Percentiles rank a stretch among this genome's conserved stretches.
phyloP scores from a whole-genome alignment of 2,888 invertebrate genomes.

The Rotaria magnacalcarata region DNA sequence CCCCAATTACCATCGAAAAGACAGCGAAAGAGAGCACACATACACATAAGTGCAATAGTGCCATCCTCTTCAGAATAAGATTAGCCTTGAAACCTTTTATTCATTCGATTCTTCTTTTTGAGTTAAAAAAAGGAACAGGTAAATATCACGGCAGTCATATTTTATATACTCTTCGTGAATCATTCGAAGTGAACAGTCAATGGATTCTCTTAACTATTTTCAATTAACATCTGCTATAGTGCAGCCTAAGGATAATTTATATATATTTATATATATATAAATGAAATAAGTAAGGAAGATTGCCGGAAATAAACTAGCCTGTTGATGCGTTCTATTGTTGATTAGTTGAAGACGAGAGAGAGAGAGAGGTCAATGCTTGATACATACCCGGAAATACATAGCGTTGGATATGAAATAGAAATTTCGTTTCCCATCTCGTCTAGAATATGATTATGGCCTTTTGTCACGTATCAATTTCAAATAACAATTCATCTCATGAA shows the following conservation, averaged over 20 bases:
- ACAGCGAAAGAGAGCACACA: neutral
- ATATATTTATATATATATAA: no score
- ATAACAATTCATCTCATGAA: no score
- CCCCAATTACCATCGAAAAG: neutral
- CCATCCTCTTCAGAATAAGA: constrained; percentile 16
- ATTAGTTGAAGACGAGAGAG: neutral
- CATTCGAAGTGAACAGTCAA: neutral
- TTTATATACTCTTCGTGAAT: neutral
- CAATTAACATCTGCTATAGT: neutral
- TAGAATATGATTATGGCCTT: no score
- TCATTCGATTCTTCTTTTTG: neutral
- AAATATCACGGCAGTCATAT: neutral
- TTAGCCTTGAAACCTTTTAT: neutral
- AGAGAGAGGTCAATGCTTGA: no score
- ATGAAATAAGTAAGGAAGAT: neutral
- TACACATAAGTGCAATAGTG: neutral
- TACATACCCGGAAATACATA: no score
- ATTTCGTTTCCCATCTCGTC: no score
- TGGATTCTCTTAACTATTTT: neutral
- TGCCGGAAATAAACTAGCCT: neutral
- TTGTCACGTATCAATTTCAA: no score
- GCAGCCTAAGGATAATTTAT: no score
- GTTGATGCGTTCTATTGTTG: neutral
- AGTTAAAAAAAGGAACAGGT: neutral
- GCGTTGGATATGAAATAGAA: no score